phyloP scores from a whole-genome alignment of 2,888 invertebrate species.

The Exocentrus adspersus region DNA sequence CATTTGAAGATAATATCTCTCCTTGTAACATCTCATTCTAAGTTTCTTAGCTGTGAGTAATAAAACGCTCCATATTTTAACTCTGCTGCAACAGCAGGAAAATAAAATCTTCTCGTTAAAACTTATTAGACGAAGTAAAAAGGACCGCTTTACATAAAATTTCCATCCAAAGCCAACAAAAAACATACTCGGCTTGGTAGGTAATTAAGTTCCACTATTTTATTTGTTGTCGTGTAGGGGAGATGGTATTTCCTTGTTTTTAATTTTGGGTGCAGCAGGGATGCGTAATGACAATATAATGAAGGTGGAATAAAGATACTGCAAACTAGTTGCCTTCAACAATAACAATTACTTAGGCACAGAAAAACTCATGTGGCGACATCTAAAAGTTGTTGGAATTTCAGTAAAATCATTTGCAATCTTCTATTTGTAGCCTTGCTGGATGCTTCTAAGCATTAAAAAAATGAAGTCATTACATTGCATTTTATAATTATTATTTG shows the following conservation, averaged over 20 bases:
- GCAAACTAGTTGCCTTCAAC: too few species aligned
- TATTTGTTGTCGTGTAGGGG: conserved; percentile 5
- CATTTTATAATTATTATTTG: too few species aligned
- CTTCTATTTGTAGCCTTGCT: too few species aligned
- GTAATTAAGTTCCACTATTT: conserved; percentile 2
- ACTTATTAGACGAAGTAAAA: neutral
- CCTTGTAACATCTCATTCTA: too few species aligned
- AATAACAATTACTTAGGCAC: too few species aligned
- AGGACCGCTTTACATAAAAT: neutral
- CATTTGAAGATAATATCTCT: too few species aligned
- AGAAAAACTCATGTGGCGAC: too few species aligned
- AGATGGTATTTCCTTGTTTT: neutral
- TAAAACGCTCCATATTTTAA: neutral
- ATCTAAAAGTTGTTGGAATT: too few species aligned
- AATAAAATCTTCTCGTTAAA: neutral
- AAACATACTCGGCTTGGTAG: neutral
- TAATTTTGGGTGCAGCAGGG: neutral
- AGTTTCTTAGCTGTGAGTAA: neutral
- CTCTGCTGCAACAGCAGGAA: neutral
- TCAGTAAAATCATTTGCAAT: too few species aligned
- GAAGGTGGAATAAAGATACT: too few species aligned
- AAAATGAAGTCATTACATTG: too few species aligned
- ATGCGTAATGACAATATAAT: neutral
- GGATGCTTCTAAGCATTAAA: too few species aligned
- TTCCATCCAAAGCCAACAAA: neutral